Percentiles rank a stretch among this genome's conserved stretches.
Evolutionary conservation across 1,140 invertebrate species (phyloP).

Genomic region (Zeugodacus cucurbitae): DNA sequence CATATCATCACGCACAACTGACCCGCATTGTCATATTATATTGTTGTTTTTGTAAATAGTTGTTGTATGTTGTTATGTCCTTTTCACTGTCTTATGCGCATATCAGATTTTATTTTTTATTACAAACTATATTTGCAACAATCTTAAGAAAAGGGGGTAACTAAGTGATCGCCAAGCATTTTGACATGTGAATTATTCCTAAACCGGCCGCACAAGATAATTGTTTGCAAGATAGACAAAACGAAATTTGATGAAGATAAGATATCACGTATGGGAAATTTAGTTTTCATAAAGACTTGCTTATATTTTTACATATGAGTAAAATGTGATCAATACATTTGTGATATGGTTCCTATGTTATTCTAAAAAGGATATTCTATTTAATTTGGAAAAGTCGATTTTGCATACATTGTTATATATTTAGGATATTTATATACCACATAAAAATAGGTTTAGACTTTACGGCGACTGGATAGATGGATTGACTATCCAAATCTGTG

Average conservation of each 20-base stretch:
- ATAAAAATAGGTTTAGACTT: too few relatives aligned
- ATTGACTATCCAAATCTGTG: too few relatives aligned
- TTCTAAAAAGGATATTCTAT: too few relatives aligned
- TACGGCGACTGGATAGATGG: too few relatives aligned
- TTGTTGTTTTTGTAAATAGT: not conserved
- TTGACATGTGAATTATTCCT: conserved; percentile 19
- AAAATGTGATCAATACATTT: not conserved
- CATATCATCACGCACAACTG: not conserved
- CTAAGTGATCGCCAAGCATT: not conserved
- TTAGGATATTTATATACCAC: too few relatives aligned
- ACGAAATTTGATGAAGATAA: not conserved
- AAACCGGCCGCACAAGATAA: not conserved
- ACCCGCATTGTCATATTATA: not conserved
- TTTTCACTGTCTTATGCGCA: not conserved
- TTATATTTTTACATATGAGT: not conserved
- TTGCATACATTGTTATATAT: too few relatives aligned
- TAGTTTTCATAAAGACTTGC: not conserved
- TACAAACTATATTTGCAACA: not conserved
- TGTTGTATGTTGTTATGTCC: not conserved
- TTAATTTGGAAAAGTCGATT: too few relatives aligned
- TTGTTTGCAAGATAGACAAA: not conserved
- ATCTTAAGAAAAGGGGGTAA: conserved; percentile 22
- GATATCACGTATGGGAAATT: not conserved
- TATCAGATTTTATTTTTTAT: not conserved
- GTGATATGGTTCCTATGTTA: not conserved